Percentiles rank a stretch among this genome's conserved stretches.
Evolutionary conservation across 2,113 vertebrate species (phyloP).

Genomic region (Mobula hypostoma): DNA sequence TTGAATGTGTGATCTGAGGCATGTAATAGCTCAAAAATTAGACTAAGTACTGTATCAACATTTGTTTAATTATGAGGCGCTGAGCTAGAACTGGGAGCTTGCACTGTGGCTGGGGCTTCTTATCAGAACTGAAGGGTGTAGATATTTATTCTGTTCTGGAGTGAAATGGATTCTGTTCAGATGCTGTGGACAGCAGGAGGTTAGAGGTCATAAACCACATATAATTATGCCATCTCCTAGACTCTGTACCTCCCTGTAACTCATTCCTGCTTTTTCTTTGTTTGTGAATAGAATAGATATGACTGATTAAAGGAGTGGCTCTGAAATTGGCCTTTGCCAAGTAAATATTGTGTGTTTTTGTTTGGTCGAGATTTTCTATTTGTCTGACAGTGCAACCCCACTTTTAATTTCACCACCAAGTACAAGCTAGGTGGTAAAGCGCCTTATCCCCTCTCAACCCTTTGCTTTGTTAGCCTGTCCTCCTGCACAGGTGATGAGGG

Average conservation of each 20-base stretch:
- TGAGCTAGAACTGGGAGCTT: not conserved
- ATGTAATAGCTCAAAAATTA: not conserved
- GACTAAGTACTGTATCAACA: slow-evolving; percentile 13
- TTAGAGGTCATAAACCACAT: not conserved
- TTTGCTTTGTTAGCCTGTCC: not conserved
- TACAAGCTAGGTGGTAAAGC: not conserved
- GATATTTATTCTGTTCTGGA: slow-evolving; percentile 8
- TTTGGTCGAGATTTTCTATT: too few species aligned
- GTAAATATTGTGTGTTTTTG: too few species aligned
- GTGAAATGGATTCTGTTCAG: not conserved
- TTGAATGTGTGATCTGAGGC: not conserved
- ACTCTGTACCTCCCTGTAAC: not conserved
- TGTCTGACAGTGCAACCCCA: too few species aligned
- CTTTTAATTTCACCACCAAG: not conserved
- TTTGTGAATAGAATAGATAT: not conserved
- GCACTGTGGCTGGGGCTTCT: not conserved
- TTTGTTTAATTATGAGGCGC: not conserved
- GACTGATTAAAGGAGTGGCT: not conserved
- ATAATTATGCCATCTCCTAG: not conserved
- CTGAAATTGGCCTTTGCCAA: not conserved
- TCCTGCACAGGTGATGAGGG: not conserved
- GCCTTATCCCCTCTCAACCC: not conserved
- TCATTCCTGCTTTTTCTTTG: not conserved
- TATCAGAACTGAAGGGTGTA: not conserved
- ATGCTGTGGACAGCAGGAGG: not conserved